Evolutionary conservation across 1,140 invertebrate species (phyloP).

Genomic region (Papilio aristodemus): DNA sequence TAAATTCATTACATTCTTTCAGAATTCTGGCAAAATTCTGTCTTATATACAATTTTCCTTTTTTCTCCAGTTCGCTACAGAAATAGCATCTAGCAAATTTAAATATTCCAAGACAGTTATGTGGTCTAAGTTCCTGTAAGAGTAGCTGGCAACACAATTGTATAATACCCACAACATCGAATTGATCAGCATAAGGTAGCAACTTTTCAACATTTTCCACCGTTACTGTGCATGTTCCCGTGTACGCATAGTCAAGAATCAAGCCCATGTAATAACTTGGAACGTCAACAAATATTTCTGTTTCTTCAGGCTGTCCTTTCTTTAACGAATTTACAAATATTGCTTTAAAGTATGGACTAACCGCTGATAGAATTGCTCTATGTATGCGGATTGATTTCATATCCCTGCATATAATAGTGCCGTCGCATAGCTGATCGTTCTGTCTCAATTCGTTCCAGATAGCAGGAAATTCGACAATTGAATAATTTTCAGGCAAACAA

Average conservation of each 20-base stretch:
- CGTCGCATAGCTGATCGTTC: slow-evolving; percentile 83
- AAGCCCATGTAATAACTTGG: slow-evolving; percentile 76
- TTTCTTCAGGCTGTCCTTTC: slow-evolving; percentile 77
- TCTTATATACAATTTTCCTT: slow-evolving; percentile 79
- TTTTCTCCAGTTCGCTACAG: slow-evolving; percentile 81
- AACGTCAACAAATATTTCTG: slow-evolving; percentile 78
- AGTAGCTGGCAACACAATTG: slow-evolving; percentile 84
- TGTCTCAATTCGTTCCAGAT: slow-evolving; percentile 84
- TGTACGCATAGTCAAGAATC: slow-evolving; percentile 86
- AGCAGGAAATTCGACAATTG: slow-evolving; percentile 81
- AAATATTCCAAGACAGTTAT: slow-evolving; percentile 85
- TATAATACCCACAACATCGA: slow-evolving; percentile 83
- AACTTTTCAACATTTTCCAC: slow-evolving; percentile 83
- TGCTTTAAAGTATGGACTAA: slow-evolving; percentile 85
- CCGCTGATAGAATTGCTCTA: slow-evolving; percentile 83
- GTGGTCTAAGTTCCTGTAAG: slow-evolving; percentile 78
- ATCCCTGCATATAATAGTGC: slow-evolving; percentile 81
- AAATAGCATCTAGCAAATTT: slow-evolving; percentile 87
- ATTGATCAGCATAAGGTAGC: slow-evolving; percentile 83
- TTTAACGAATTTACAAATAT: slow-evolving; percentile 84
- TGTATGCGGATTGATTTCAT: slow-evolving; percentile 84
- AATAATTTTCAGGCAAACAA: slow-evolving; percentile 76
- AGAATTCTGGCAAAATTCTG: slow-evolving; percentile 79
- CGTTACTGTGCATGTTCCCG: slow-evolving; percentile 82
- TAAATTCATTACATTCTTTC: slow-evolving; percentile 81